Evolutionary conservation across 64 coral and sea anemone genomes (phyloP).

Genomic region (Porites lutea): DNA sequence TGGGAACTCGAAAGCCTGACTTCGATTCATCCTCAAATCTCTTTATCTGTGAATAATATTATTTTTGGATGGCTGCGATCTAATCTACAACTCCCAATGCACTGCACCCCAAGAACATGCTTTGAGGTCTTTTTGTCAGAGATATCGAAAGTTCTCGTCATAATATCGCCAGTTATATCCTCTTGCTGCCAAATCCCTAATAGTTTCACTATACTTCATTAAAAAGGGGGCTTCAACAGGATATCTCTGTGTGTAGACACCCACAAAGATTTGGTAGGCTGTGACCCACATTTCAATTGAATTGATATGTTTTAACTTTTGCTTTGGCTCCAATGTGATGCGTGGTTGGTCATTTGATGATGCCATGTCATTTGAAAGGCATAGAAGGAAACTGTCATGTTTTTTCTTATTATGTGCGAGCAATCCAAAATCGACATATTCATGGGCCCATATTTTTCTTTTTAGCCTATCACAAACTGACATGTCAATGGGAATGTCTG

Average conservation of each 20-base stretch:
- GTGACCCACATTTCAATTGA: constrained; percentile 38
- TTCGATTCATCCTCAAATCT: background rate
- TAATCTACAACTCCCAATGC: background rate
- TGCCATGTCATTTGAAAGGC: too few species aligned
- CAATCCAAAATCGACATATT: background rate
- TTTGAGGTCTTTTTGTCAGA: too few species aligned
- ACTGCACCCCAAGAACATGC: background rate
- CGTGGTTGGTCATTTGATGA: too few species aligned
- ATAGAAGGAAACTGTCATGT: too few species aligned
- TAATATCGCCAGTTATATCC: constrained; percentile 53
- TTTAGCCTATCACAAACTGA: background rate
- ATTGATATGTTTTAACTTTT: constrained; percentile 14
- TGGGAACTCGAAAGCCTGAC: background rate
- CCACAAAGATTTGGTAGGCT: constrained; percentile 59
- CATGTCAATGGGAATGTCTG: background rate
- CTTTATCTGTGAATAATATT: background rate
- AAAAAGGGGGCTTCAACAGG: background rate
- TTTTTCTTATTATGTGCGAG: background rate
- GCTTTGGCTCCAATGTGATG: too few species aligned
- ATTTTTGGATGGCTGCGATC: background rate
- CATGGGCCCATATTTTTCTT: background rate
- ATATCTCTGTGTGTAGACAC: background rate
- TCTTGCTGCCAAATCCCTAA: constrained; percentile 54
- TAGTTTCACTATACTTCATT: too few species aligned
- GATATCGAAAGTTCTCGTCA: constrained; percentile 56